Conservation (phyloP, 1,140 invertebrate genomes). For the Pseudachorutes palmiensis region DNA sequence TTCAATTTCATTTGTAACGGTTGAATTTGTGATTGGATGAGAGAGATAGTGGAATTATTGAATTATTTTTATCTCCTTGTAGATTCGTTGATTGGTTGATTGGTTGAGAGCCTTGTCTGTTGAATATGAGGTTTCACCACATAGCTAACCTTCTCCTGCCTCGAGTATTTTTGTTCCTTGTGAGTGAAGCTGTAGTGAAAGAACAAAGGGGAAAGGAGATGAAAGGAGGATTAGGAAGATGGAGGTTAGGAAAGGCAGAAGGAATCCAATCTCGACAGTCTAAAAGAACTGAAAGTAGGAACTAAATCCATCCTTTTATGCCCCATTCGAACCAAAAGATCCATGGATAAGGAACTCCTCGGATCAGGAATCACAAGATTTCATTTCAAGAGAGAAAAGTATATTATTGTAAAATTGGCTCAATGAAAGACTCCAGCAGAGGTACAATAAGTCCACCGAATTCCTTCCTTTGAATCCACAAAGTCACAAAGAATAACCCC, state of each 20-base stretch:
- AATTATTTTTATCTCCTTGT: neutral
- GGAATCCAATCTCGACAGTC: neutral
- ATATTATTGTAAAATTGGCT: neutral
- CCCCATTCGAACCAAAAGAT: too few relatives aligned
- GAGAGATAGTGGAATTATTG: neutral
- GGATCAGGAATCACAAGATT: neutral
- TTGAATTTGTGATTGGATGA: neutral
- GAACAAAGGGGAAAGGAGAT: neutral
- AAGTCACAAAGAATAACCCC: too few relatives aligned
- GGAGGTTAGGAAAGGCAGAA: neutral
- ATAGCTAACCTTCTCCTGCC: neutral
- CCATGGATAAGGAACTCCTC: neutral
- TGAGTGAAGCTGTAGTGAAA: too few relatives aligned
- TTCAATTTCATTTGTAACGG: neutral
- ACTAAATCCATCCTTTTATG: neutral
- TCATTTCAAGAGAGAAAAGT: neutral
- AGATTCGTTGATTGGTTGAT: neutral
- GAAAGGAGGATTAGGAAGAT: neutral
- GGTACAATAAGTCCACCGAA: too few relatives aligned
- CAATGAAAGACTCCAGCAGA: neutral
- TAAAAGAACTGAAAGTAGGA: neutral
- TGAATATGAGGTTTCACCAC: neutral
- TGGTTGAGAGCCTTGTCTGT: neutral
- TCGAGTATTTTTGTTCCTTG: too few relatives aligned
- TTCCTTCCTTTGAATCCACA: too few relatives aligned